Conservation (phyloP, 2,797 vertebrate species). For the Thripadectes ignobilis region DNA sequence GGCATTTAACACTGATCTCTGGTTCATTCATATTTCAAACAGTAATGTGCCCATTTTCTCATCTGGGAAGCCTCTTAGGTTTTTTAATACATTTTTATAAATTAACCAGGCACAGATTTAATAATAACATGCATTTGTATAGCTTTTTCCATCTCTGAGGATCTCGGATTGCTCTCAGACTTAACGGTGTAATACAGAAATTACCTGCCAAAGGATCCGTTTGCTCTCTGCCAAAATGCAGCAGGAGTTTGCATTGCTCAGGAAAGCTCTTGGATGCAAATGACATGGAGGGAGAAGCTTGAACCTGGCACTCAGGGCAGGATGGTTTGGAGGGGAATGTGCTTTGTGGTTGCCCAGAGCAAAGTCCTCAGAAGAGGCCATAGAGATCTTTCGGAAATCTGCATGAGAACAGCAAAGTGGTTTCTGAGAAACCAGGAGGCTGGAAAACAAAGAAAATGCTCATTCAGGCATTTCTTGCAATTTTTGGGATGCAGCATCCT, state of each 20-base stretch:
- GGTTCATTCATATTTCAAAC: conserved; percentile 62
- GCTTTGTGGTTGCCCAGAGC: background rate
- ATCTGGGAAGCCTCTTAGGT: conserved; percentile 33
- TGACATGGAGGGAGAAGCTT: fast-evolving
- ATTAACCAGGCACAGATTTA: conserved; percentile 63
- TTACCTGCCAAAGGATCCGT: background rate
- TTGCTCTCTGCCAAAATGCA: background rate
- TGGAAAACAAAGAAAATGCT: background rate
- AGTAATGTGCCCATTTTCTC: conserved; percentile 57
- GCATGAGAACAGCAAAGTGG: background rate
- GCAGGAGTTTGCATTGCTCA: background rate
- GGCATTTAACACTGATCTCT: conserved; percentile 49
- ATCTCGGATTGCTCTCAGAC: background rate
- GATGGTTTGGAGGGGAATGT: background rate
- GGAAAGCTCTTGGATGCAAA: background rate
- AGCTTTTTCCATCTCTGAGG: background rate
- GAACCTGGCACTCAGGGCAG: fast-evolving
- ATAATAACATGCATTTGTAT: conserved; percentile 31
- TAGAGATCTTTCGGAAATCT: background rate
- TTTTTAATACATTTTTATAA: conserved; percentile 62
- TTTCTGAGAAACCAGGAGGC: background rate
- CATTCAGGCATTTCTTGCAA: fast-evolving
- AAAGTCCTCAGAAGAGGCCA: background rate
- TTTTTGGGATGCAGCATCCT: background rate
- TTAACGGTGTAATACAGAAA: background rate